Percentiles rank a stretch among this genome's conserved stretches.
Conservation (phyloP, 2,113 vertebrate genomes). For the Talpa occidentalis region DNA sequence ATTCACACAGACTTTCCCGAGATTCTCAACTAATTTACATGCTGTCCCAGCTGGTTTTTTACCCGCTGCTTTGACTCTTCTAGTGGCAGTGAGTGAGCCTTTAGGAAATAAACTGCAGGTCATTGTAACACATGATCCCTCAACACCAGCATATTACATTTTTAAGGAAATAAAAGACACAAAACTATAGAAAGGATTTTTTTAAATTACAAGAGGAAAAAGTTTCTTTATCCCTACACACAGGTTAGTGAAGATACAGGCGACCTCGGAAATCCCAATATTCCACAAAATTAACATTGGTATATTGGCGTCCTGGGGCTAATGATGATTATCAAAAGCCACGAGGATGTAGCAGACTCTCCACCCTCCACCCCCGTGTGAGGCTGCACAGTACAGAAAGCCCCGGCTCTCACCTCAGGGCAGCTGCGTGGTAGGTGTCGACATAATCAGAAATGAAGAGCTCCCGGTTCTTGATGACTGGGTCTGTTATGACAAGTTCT, state of each 20-base stretch:
- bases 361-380: too few species aligned
- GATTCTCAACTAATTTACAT: not conserved
- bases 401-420: conserved; percentile 91
- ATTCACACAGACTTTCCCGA: not conserved
- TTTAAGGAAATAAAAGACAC: not conserved
- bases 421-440: conserved; percentile 98
- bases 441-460: conserved; percentile 99
- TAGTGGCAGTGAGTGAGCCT: not conserved
- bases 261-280: not conserved
- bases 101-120: not conserved
- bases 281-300: not conserved
- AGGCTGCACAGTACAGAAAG: too few species aligned
- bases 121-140: not conserved
- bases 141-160: not conserved
- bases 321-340: too few species aligned
- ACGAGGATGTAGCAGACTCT: not conserved
- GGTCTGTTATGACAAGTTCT: conserved; percentile 98
- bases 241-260: not conserved
- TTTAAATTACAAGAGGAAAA: not conserved
- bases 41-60: not conserved
- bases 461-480: conserved; percentile 97
- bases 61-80: not conserved
- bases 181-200: not conserved
- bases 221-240: not conserved
- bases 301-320: not conserved